A percentile compares a stretch with the other conserved stretches of the same genome.
phyloP scores from a whole-genome alignment of 1,140 invertebrate species.

The Zaprionus ghesquierei region DNA sequence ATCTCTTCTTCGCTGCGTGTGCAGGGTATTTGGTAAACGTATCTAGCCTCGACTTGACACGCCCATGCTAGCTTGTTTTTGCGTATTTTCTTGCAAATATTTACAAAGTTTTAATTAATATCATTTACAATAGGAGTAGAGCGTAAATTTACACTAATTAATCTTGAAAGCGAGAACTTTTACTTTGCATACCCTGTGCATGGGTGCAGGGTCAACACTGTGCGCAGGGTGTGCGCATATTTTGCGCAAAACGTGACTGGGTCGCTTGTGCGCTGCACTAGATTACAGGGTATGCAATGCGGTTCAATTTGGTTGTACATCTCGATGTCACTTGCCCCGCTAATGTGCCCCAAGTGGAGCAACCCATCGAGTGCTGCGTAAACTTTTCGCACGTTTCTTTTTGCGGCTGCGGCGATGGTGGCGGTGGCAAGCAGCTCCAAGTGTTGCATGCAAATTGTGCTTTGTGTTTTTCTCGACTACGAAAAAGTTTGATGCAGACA shows the following conservation, averaged over 20 bases:
- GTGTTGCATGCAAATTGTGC: slow-evolving; percentile 21
- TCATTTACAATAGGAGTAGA: slow-evolving; percentile 3
- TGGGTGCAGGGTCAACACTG: too few relatives aligned
- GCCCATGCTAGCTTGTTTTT: background rate
- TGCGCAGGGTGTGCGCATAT: background rate
- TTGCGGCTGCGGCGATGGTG: too few relatives aligned
- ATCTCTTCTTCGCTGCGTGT: background rate
- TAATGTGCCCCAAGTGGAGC: too few relatives aligned
- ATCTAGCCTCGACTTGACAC: too few relatives aligned
- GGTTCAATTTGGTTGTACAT: too few relatives aligned
- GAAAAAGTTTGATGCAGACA: background rate
- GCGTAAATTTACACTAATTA: background rate
- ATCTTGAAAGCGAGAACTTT: background rate
- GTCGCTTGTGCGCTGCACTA: too few relatives aligned
- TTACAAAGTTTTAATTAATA: slow-evolving; percentile 12
- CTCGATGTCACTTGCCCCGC: too few relatives aligned
- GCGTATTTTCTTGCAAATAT: background rate
- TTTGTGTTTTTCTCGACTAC: background rate
- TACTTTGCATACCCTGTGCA: background rate
- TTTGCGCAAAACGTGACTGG: background rate
- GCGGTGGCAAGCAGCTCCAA: background rate
- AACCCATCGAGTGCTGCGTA: background rate
- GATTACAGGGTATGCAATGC: background rate
- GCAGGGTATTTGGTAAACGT: background rate
- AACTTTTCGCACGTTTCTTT: background rate